Percentiles rank a stretch among this genome's conserved stretches.
Evolutionary conservation across 1,140 invertebrate species (phyloP).

Genomic region (Alviniconcha marisindica): DNA sequence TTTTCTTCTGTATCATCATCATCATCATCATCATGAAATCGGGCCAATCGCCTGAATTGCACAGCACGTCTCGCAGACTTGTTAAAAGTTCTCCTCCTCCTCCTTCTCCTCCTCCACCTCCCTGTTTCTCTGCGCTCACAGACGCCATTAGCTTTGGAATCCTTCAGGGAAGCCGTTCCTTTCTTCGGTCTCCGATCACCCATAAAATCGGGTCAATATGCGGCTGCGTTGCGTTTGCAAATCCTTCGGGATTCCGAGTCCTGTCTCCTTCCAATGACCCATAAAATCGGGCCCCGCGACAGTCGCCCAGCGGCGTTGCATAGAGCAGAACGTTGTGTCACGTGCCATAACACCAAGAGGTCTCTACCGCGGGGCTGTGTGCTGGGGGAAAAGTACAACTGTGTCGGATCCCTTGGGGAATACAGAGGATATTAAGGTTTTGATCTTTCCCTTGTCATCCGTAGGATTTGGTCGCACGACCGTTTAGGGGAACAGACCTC

Average conservation of each 20-base stretch:
- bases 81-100: too few species aligned
- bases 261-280: slow-evolving; percentile 5
- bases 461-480: neutral
- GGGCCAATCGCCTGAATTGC: too few species aligned
- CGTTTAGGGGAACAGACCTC: neutral
- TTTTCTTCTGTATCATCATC: too few species aligned
- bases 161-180: too few species aligned
- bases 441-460: neutral
- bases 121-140: too few species aligned
- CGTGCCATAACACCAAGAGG: neutral
- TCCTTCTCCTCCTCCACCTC: too few species aligned
- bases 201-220: slow-evolving; percentile 1
- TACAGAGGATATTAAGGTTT: neutral
- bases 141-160: too few species aligned
- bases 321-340: neutral
- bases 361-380: neutral
- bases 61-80: too few species aligned
- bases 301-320: neutral
- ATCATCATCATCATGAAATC: too few species aligned
- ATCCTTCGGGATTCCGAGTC: neutral
- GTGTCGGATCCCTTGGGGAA: neutral
- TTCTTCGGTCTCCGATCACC: neutral
- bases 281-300: neutral
- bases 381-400: neutral
- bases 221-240: neutral